Base-by-base conservation (phyloP, 1,140 invertebrate species). In the Berghia stephanieae region DNA sequence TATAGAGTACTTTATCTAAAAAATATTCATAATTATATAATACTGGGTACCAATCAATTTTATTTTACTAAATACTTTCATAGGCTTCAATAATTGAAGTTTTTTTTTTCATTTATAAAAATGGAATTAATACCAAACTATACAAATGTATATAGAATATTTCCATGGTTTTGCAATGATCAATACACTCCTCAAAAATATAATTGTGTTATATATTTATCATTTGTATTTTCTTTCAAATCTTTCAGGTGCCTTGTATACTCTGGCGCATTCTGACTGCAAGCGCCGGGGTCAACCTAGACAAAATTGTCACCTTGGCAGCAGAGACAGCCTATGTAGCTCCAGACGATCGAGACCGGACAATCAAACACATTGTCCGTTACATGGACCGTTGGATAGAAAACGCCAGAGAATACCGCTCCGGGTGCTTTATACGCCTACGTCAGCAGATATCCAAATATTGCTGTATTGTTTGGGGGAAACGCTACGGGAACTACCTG, bases 221-320 rank as follows among this genome's bases (percentile, higher is more conserved):
- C n/a, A n/a, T n/a, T n/a, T n/a, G n/a, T n/a, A n/a, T n/a, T n/a
- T n/a, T n/a, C n/a, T n/a, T n/a, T n/a, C n/a, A n/a, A n/a, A n/a
- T n/a, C n/a, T n/a, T n/a, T n/a, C 36, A 76, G 74, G 77, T 85
- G 21, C 86, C 86, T 0, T 91, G 91, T 77, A 90, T 92, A 27
- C 81, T 92, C 16, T 92, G 92, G 91, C 88, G 91, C 43, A 90
- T 90, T 73, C 81, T 91, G 16, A 90, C 90, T n/a, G 86, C 85
- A 27, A 89, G 90, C 16, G 90, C 90, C 8, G 91, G 90, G 8
- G 89, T 90, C 24, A 87, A 90, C 81, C 79, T 90, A 36, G 85
- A 88, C 80, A 87, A 86, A 74, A 88, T 88, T 42, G 86, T 88
- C 34, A 87, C 87, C 18, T 78, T 88, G 8, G 88, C 87, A 4